Evolutionary conservation across 2,113 vertebrate genomes (phyloP), one percentile per base, ranked within the genome.

Genomic region (Lophura nycthemera): DNA sequence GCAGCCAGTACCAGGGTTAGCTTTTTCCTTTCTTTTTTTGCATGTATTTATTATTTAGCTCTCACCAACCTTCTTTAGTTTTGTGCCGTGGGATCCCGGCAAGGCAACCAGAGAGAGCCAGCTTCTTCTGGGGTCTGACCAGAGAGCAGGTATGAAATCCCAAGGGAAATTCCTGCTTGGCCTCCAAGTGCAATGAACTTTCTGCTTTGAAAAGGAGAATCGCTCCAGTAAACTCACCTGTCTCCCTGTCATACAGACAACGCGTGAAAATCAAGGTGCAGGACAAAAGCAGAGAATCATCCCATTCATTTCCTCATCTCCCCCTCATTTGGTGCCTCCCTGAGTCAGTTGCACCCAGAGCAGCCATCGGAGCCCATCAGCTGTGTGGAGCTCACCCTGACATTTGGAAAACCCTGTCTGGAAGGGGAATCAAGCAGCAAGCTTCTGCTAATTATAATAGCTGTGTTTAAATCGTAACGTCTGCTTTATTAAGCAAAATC

Each of bases 361-460:
- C 85, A 91, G 71, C 78, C 14, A 0, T 74, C 2, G 1, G 80
- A 4, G 1, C 86, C 67, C 57, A 88, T 90, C 90, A 72, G 69
- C 88, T 90, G 86, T 75, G 80, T 81, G 86, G 11, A 92, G 83
- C 83, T 65, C 52, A 10, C 73, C 71, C 32, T 83, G 92, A 90
- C 74, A 72, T 94, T 95, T 94, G 95, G 93, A 90, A 93, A 96
- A 95, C 73, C 88, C 93, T 93, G 83, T 95, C 76, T 95, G 85
- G 69, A 83, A 93, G 34, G 54, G 76, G 79, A 93, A 88, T 67
- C 89, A 75, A 94, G 91, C 81, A 66, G 19, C 34, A 57, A 80
- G 86, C 85, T 94, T 83, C 83, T 91, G 61, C 93, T 95, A 88
- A 90, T 94, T 95, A 70, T 81, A 92, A 94, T 54, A 83, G 85